These are phyloP conservation scores for Platerodrilus igneus DNA, from an alignment of 2,888 invertebrate species.

Conservation along the genomic window DNA sequence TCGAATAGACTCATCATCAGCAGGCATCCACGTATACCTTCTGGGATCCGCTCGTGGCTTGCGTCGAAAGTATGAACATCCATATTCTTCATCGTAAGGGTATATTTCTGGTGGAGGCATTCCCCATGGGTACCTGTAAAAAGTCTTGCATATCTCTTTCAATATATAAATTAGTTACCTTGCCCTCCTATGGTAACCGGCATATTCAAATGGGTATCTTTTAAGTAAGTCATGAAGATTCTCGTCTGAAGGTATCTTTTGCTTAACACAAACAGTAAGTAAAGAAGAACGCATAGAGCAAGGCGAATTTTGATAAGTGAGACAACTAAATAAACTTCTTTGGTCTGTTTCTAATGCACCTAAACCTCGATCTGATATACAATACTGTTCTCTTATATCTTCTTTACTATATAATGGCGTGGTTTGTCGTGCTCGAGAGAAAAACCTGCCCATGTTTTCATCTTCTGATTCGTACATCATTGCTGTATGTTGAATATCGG, in stretches of 20 bases:
- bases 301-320: constrained; percentile 68
- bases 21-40: constrained; percentile 73
- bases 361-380: constrained; percentile 86
- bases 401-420: constrained; percentile 70
- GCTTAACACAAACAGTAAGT: constrained; percentile 80
- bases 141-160: neutral
- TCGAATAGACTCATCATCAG: constrained; percentile 68
- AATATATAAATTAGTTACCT: constrained; percentile 47
- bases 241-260: constrained; percentile 83
- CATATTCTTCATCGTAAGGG: constrained; percentile 67
- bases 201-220: constrained; percentile 61
- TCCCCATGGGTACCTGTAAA: constrained; percentile 55
- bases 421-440: constrained; percentile 54
- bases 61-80: constrained; percentile 75
- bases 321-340: constrained; percentile 75
- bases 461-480: constrained; percentile 78
- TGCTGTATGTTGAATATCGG: constrained; percentile 65
- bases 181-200: constrained; percentile 74
- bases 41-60: constrained; percentile 73
- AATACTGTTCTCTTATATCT: constrained; percentile 87
- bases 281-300: constrained; percentile 65
- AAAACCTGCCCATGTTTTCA: constrained; percentile 69
- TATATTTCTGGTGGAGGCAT: constrained; percentile 58
- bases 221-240: constrained; percentile 61
- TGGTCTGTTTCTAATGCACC: constrained; percentile 68